A percentile compares a stretch with the other conserved stretches of the same genome.
Conservation (phyloP, 2,888 invertebrate genomes). For the Auanema freiburgensis region DNA sequence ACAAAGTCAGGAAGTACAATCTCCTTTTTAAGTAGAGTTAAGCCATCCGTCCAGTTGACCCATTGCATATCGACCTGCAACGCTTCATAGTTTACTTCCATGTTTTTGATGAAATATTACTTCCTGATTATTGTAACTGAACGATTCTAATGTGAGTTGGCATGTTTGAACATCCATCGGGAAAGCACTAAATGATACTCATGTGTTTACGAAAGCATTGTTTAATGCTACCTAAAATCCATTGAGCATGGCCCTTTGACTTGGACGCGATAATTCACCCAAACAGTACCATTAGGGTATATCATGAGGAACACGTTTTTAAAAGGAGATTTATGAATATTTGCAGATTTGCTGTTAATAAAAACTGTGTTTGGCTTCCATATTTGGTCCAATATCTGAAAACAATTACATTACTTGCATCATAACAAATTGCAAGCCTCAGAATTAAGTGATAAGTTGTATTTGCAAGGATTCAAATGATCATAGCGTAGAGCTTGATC, state of each 20-base stretch:
- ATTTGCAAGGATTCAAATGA: constrained; percentile 59
- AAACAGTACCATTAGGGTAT: constrained; percentile 64
- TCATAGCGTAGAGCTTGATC: constrained; percentile 54
- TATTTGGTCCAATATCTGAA: constrained; percentile 54
- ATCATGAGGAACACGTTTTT: constrained; percentile 64
- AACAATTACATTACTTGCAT: constrained; percentile 4
- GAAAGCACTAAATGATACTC: constrained; percentile 38
- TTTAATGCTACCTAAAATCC: constrained; percentile 46
- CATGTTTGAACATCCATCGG: constrained; percentile 62
- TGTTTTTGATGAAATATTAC: constrained; percentile 17
- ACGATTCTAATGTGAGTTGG: constrained; percentile 59
- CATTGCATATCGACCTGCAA: constrained; percentile 59
- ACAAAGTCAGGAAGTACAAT: constrained; percentile 63
- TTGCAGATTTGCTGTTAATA: constrained; percentile 58
- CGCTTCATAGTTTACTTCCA: neutral
- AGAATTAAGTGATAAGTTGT: constrained; percentile 56
- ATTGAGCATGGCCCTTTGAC: constrained; percentile 55
- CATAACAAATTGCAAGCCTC: constrained; percentile 32
- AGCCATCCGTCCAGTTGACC: constrained; percentile 43
- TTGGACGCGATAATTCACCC: constrained; percentile 61
- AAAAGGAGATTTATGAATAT: constrained; percentile 58
- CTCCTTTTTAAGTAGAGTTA: constrained; percentile 55
- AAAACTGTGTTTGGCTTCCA: constrained; percentile 63
- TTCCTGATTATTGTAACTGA: constrained; percentile 57
- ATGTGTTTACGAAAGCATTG: neutral